Conservation (phyloP, 2,113 vertebrate genomes). For the Gila orcuttii region DNA sequence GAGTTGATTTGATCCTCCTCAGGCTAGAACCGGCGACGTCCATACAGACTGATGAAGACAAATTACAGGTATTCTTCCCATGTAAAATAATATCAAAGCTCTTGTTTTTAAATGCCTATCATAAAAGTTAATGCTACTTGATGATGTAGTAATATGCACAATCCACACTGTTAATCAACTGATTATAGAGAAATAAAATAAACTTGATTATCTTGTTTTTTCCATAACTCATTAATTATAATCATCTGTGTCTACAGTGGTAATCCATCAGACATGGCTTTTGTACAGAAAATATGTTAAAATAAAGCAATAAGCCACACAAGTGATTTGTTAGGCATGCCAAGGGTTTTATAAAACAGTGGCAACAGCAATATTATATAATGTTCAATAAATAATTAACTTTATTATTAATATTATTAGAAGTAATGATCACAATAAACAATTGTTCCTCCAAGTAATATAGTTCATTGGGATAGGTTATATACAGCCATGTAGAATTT, state of each 20-base stretch:
- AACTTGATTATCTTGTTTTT: conserved; percentile 13
- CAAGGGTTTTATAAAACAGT: neutral
- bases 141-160: neutral
- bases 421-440: neutral
- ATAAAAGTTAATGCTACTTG: neutral
- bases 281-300: conserved; percentile 1
- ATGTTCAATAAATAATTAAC: neutral
- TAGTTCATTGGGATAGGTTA: neutral
- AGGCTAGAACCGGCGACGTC: conserved; percentile 70
- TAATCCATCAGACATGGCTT: neutral
- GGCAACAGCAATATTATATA: neutral
- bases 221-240: neutral
- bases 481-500: neutral
- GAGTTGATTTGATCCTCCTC: conserved; percentile 79
- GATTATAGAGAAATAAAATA: neutral
- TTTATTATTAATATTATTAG: neutral
- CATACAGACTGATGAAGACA: conserved; percentile 79
- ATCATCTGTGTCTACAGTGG: neutral
- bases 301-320: conserved; percentile 4
- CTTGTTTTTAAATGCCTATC: neutral
- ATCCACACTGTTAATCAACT: neutral
- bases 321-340: neutral
- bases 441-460: neutral
- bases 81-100: conserved; percentile 49
- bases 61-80: conserved; percentile 71